These are phyloP conservation scores for Ascaphus truei DNA, from an alignment of 2,113 vertebrate genomes.

Conservation along the genomic window DNA sequence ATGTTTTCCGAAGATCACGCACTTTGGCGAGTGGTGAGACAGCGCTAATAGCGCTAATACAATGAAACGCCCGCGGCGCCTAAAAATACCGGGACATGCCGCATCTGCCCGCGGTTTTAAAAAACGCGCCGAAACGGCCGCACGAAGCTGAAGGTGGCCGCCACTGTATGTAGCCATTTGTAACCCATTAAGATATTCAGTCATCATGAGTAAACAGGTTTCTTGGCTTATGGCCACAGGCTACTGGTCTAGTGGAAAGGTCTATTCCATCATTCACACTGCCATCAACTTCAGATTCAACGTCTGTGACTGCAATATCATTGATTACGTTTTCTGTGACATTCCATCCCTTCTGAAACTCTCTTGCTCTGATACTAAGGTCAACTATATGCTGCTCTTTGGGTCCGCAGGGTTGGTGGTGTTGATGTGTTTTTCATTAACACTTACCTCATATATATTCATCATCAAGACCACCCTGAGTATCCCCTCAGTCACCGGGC, in stretches of 20 bases:
- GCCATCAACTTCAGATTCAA: background rate
- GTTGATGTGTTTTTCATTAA: conserved; percentile 26
- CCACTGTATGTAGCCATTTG: conserved; percentile 10
- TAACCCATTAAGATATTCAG: background rate
- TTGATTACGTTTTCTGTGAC: conserved; percentile 24
- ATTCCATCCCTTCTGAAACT: conserved; percentile 16
- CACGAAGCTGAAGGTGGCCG: too few relatives aligned
- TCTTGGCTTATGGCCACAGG: background rate
- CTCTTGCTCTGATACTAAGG: background rate
- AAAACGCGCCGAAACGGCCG: too few relatives aligned
- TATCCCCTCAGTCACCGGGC: conserved; percentile 23
- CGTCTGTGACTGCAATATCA: conserved; percentile 7
- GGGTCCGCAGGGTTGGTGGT: conserved; percentile 5
- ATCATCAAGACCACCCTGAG: conserved; percentile 29
- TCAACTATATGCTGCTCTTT: conserved; percentile 3
- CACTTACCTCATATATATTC: conserved; percentile 41
- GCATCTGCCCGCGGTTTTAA: too few relatives aligned
- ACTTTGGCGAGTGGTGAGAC: too few relatives aligned
- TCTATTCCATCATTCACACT: conserved; percentile 13
- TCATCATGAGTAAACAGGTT: background rate
- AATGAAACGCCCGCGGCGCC: too few relatives aligned
- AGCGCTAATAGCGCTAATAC: too few relatives aligned
- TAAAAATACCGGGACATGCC: too few relatives aligned
- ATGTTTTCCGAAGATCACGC: too few relatives aligned
- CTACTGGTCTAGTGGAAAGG: conserved; percentile 1